Percentiles rank a stretch among this genome's conserved stretches.
Evolutionary conservation across 1,140 invertebrate genomes (phyloP).

Genomic region (Brachionus rubens): DNA sequence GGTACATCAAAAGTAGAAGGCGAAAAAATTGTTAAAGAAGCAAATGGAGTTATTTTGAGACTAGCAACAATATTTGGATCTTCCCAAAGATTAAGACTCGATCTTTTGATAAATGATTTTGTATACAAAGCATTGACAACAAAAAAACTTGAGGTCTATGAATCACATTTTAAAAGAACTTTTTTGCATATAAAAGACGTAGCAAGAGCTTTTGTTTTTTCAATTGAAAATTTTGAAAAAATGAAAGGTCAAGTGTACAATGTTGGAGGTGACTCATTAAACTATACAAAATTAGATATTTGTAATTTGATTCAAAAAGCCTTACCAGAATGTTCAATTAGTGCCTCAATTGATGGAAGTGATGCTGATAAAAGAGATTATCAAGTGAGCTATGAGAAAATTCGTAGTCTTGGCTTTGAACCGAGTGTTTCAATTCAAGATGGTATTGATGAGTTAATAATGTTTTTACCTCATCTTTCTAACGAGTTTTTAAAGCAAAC

Average conservation of each 20-base stretch:
- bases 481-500: conserved; percentile 47
- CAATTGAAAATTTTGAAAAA: conserved; percentile 49
- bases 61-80: conserved; percentile 52
- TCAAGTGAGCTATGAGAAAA: conserved; percentile 52
- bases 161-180: conserved; percentile 50
- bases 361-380: conserved; percentile 50
- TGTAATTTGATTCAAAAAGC: conserved; percentile 48
- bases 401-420: conserved; percentile 50
- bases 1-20: conserved; percentile 50
- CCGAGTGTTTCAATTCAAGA: conserved; percentile 49
- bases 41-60: conserved; percentile 49
- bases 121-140: conserved; percentile 48
- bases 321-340: conserved; percentile 47
- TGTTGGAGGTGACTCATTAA: conserved; percentile 52
- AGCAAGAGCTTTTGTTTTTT: conserved; percentile 50
- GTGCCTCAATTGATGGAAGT: neutral
- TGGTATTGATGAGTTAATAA: conserved; percentile 50
- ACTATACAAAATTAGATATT: conserved; percentile 50
- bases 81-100: conserved; percentile 51
- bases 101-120: conserved; percentile 51
- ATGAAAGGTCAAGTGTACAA: conserved; percentile 51
- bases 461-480: conserved; percentile 50
- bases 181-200: conserved; percentile 52
- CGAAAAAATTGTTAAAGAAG: conserved; percentile 48
- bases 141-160: conserved; percentile 49